Conservation (phyloP, 2,797 vertebrate genomes). For the Aldrovandia affinis region DNA sequence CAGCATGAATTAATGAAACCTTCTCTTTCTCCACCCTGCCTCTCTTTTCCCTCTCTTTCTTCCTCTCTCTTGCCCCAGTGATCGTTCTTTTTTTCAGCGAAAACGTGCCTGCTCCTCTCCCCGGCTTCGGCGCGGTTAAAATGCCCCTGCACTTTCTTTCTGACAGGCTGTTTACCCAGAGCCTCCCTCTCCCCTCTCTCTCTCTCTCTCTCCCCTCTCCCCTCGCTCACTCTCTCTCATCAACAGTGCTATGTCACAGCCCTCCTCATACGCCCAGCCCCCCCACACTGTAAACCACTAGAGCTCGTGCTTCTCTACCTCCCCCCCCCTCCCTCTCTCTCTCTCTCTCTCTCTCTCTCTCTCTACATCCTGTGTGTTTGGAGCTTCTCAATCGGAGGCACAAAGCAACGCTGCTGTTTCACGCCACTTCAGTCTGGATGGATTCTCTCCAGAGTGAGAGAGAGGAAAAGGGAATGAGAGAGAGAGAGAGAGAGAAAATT, state of each 20-base stretch:
- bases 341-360: background rate
- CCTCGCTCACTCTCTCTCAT: constrained; percentile 34
- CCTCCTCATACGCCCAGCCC: constrained; percentile 43
- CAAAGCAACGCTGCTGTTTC: constrained; percentile 17
- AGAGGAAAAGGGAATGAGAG: background rate
- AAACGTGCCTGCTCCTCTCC: background rate
- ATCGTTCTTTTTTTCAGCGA: background rate
- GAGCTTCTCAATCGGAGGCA: background rate
- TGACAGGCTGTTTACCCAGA: constrained; percentile 61
- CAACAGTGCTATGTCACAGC: constrained; percentile 54
- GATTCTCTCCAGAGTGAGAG: background rate
- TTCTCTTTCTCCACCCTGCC: constrained; percentile 14
- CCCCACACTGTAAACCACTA: constrained; percentile 43
- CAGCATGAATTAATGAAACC: constrained; percentile 73
- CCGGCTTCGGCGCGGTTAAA: background rate
- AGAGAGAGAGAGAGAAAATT: background rate
- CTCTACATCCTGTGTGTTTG: constrained; percentile 32
- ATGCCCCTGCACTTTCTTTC: constrained; percentile 30
- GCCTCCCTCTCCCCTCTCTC: constrained; percentile 34
- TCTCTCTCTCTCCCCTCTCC: constrained; percentile 33
- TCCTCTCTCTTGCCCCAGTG: constrained; percentile 20
- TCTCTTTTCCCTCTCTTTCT: constrained; percentile 30
- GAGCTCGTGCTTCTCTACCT: constrained; percentile 29
- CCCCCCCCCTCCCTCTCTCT: constrained; percentile 12
- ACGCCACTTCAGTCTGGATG: background rate